These are phyloP conservation scores for Gymnodraco acuticeps DNA, from an alignment of 2,797 vertebrate genomes.

Conservation along the genomic window DNA sequence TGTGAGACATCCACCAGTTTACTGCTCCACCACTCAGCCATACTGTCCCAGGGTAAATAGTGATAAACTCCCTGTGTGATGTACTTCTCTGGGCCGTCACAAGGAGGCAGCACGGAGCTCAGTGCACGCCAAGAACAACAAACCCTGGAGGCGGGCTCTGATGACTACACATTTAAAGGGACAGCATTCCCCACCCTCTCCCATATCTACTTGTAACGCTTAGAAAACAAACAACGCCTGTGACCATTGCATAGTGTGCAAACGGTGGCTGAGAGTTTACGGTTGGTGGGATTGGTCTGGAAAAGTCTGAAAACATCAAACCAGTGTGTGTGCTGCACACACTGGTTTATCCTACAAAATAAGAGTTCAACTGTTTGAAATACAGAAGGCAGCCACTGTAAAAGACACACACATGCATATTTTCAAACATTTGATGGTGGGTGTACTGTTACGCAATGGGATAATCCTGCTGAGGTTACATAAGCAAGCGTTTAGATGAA, in stretches of 20 bases:
- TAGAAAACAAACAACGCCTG: slow-evolving; percentile 71
- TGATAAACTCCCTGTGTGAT: slow-evolving; percentile 34
- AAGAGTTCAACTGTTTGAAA: slow-evolving; percentile 16
- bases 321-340: slow-evolving; percentile 20
- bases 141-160: slow-evolving; percentile 70
- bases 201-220: slow-evolving; percentile 59
- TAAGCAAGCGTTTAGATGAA: slow-evolving; percentile 61
- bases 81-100: slow-evolving; percentile 59
- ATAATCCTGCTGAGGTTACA: slow-evolving; percentile 62
- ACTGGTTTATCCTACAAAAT: neutral
- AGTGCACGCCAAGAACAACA: slow-evolving; percentile 76
- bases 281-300: slow-evolving; percentile 31
- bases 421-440: slow-evolving; percentile 22
- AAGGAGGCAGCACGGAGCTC: slow-evolving; percentile 76
- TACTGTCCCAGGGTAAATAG: slow-evolving; percentile 57
- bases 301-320: slow-evolving; percentile 31
- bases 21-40: slow-evolving; percentile 57
- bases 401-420: neutral
- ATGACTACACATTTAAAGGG: slow-evolving; percentile 77
- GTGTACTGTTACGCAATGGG: slow-evolving; percentile 39
- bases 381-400: neutral
- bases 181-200: slow-evolving; percentile 61
- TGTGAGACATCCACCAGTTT: slow-evolving; percentile 31
- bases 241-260: slow-evolving; percentile 46
- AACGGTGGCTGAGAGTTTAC: slow-evolving; percentile 27